These are phyloP conservation scores for Metacarcinus magister DNA, from an alignment of 2,888 invertebrate genomes.

Conservation along the genomic window DNA sequence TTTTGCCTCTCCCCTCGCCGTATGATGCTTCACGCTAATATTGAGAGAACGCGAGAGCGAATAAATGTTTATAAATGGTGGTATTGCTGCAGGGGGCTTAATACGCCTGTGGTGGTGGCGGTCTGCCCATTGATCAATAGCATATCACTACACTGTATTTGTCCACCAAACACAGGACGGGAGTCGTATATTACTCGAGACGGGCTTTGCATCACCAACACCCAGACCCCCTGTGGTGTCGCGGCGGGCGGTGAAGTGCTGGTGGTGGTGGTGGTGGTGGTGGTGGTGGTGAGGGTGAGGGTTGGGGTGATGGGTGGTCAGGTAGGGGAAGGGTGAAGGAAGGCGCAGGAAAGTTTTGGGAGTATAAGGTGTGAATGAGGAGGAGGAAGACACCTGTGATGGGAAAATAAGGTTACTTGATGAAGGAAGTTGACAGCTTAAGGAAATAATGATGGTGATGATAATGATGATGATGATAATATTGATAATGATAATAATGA, in stretches of 20 bases:
- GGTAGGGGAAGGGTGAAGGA: conserved; percentile 42
- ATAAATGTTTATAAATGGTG: conserved; percentile 78
- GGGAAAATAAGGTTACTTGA: not conserved
- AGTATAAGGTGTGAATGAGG: not conserved
- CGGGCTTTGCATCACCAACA: conserved; percentile 66
- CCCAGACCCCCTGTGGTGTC: conserved; percentile 9
- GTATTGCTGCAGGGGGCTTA: conserved; percentile 65
- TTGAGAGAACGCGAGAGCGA: conserved; percentile 77
- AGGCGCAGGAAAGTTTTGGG: not conserved
- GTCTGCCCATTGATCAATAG: conserved; percentile 71
- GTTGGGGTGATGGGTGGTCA: not conserved
- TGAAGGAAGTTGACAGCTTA: not conserved
- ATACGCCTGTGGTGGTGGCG: conserved; percentile 59
- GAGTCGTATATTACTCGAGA: conserved; percentile 65
- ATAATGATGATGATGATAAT: conserved; percentile 27
- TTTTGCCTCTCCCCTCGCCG: conserved; percentile 59
- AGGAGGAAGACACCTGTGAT: not conserved
- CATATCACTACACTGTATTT: conserved; percentile 74
- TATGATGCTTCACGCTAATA: conserved; percentile 69
- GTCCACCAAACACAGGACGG: conserved; percentile 69
- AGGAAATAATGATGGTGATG: not conserved
- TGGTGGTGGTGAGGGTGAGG: not conserved
- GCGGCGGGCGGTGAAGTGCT: not conserved
- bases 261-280: conserved; percentile 60
- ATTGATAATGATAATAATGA: conserved; percentile 63